Evolutionary conservation across 1,140 invertebrate genomes (phyloP), one percentile per base, ranked within the genome.

Genomic region (Charaxes varanes): DNA sequence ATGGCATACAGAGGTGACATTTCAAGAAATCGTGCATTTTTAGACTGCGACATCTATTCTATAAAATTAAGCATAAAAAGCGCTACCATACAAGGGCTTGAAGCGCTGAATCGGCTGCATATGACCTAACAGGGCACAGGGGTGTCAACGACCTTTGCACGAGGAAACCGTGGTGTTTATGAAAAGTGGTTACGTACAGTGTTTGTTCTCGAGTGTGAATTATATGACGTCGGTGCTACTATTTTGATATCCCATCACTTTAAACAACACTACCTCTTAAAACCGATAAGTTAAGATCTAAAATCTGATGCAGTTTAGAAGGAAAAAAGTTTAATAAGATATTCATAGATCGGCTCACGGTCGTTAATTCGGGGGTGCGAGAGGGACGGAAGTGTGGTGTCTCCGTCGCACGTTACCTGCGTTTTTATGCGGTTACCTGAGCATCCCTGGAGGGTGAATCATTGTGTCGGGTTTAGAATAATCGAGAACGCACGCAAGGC

Each of bases 171-270:
- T 38, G 26, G 21, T 38, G 26, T 45, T 37, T 44, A 41, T 41
- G 37, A 45, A 45, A 45, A 41, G 18, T 23, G 30, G 16, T n/a
- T n/a, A n/a, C n/a, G 30, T 19, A 6, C 32, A 14, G 13, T 46
- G 33, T 46, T 46, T 46, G 38, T 42, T 48, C 32, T 36, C 3
- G 35, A 33, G 47, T 44, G 47, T 50, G 47, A 50, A 50, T 50
- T 50, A 43, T 44, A 35, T 27, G 14, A 24, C 26, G 33, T 16
- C 24, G 33, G 24, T 36, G 32, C 18, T 30, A 31, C 41, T 28
- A 30, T 33, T 34, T 27, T 30, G 12, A 28, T 36, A 19, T 28
- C 26, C 12, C 27, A 18, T 2, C 27, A 28, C 4, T 27, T 16
- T 19, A 12, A 31, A 12, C 4, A 7, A 37, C 21, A 31, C 33